These are phyloP conservation scores for Heliconius eleuchia DNA, from an alignment of 1,140 invertebrate species.

Conservation along the genomic window DNA sequence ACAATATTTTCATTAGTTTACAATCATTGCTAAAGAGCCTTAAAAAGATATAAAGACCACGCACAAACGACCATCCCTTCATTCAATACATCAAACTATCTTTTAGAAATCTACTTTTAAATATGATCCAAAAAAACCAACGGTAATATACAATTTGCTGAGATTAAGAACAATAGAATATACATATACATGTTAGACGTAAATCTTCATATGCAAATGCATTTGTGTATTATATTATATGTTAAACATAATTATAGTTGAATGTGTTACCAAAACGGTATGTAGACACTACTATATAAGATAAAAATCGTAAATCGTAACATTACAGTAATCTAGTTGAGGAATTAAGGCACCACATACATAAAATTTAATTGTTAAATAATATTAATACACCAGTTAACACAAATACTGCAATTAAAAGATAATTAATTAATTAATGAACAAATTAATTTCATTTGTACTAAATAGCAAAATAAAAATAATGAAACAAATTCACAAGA, in stretches of 20 bases:
- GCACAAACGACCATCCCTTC: conserved; percentile 64
- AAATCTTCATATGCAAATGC: conserved; percentile 38
- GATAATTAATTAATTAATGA: conserved; percentile 61
- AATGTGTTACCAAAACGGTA: conserved; percentile 28
- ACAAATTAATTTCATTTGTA: conserved; percentile 40
- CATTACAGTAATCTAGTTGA: conserved; percentile 54
- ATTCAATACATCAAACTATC: conserved; percentile 50
- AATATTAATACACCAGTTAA: conserved; percentile 66
- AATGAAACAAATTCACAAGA: conserved; percentile 32
- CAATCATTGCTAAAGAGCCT: conserved; percentile 68
- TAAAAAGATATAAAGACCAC: conserved; percentile 77
- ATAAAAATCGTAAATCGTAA: conserved; percentile 52
- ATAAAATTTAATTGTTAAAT: conserved; percentile 62
- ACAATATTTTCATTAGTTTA: conserved; percentile 80
- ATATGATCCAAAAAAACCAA: conserved; percentile 50
- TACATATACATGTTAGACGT: conserved; percentile 33
- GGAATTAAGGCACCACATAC: conserved; percentile 77
- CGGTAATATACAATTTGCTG: conserved; percentile 53
- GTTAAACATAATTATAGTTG: conserved; percentile 34
- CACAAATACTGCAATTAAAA: conserved; percentile 45
- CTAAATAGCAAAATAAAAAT: conserved; percentile 31
- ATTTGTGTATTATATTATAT: conserved; percentile 33
- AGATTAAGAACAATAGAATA: conserved; percentile 42
- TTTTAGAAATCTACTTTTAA: conserved; percentile 48
- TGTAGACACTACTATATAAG: conserved; percentile 31